Base-by-base conservation (phyloP, 2,888 invertebrate species). In the Leptogaster cylindrica region DNA sequence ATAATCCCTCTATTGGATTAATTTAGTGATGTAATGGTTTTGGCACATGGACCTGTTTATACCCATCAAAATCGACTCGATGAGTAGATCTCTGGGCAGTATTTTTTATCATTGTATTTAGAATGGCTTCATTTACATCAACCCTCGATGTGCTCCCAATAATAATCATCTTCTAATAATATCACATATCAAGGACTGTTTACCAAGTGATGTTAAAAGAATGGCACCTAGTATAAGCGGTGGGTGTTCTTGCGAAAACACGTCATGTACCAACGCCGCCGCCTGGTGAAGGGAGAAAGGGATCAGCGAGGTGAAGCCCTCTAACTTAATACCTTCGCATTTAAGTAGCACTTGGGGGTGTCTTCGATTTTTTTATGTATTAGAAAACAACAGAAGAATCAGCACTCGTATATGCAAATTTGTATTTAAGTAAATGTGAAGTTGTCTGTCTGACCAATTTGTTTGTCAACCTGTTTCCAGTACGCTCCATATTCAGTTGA, bases 321-420 rank as follows among this genome's bases (percentile, higher is more conserved):
- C 28, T 27, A 61, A 61, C 28, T 44, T 44, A 61, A 61, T 28
- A 25, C 61, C 61, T 41, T 18, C 23, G 61, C 10, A n/a, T 44
- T 44, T 44, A 61, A 44, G 44, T 16, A 44, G 44, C n/a, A 27
- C 61, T 44, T 44, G 41, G 41, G 10, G 44, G 61, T 44, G 16
- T n/a, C 6, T 36, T n/a, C 16, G 27, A 23, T 27, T 44, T 27
- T 27, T 41, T 10, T 12, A 41, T 41, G 12, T 27, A 50, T 27
- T 25, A 27, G 6, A 50, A 50, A 50, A 50, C 16, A 25, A 55
- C 23, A 18, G 41, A 25, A 8, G 6, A 61, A 18, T 52, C 28
- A 52, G 51, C n/a, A n/a, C n/a, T n/a, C n/a, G n/a, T n/a, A n/a
- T n/a, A n/a, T n/a, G n/a, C n/a, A n/a, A n/a, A n/a, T n/a, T n/a